A percentile compares a stretch with the other conserved stretches of the same genome.
phyloP scores from a whole-genome alignment of 1,140 invertebrate genomes.

The Centruroides sculpturatus region DNA sequence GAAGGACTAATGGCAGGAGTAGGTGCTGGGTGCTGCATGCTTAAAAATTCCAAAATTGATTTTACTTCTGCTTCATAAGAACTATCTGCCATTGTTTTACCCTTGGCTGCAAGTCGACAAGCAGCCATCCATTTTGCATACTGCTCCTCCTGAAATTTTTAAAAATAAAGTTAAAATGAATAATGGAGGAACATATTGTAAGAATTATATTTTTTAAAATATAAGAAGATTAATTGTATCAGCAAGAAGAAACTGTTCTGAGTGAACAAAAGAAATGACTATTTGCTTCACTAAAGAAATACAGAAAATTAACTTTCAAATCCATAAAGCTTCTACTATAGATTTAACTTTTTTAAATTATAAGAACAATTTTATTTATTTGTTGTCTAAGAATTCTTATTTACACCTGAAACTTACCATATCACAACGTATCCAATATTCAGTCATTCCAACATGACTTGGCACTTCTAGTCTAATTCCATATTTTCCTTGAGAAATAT shows the following conservation, averaged over 20 bases:
- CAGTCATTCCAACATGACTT: conserved; percentile 77
- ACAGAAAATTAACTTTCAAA: too few species aligned
- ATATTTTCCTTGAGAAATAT: conserved; percentile 76
- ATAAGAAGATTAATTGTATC: too few species aligned
- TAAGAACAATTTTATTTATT: too few species aligned
- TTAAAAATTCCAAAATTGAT: conserved; percentile 70
- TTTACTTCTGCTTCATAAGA: conserved; percentile 84
- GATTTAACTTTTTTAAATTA: too few species aligned
- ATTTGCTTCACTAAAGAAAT: too few species aligned
- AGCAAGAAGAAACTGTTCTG: too few species aligned
- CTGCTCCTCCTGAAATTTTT: conserved; percentile 64
- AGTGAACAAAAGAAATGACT: too few species aligned
- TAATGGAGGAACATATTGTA: too few species aligned
- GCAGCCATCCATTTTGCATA: conserved; percentile 99
- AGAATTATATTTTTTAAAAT: too few species aligned
- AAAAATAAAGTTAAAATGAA: too few species aligned
- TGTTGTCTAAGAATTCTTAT: too few species aligned
- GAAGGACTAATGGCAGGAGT: conserved; percentile 55
- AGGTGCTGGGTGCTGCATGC: conserved; percentile 72
- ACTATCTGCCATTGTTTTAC: conserved; percentile 80
- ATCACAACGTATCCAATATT: conserved; percentile 90
- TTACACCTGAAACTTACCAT: conserved; percentile 39
- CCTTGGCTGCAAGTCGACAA: conserved; percentile 84
- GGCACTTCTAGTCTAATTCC: conserved; percentile 92
- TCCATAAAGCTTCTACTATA: too few species aligned